Evolutionary conservation across 2,888 invertebrate genomes (phyloP), one percentile per base, ranked within the genome.

Genomic region (Sericinus montela): DNA sequence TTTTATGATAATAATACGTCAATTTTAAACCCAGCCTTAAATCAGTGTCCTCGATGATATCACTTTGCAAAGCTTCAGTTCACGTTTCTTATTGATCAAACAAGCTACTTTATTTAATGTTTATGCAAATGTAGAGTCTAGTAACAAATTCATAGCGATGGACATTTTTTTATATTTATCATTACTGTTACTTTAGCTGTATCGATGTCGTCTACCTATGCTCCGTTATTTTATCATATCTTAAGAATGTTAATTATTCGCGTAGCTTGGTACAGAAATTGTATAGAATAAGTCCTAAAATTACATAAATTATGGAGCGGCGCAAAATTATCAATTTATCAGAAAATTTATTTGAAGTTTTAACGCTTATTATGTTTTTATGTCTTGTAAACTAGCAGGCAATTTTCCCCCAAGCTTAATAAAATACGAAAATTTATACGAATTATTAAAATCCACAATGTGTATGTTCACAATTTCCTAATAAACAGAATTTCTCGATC

Each of bases 111-210:
- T 48, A 46, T 51, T 50, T 48, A 56, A 52, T 51, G 43, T 57
- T 49, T 60, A 66, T 66, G 63, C 59, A 55, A 63, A 66, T 66
- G 53, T 37, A 52, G 30, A 11, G 48, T 56, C 53, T 9, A 52
- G 53, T 57, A 53, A 55, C 55, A 54, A 58, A 54, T 55, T 54
- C 54, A 57, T 53, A 60, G 57, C 54, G 62, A 58, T 58, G 56
- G 57, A 51, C 54, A 50, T 53, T 57, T 51, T 54, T 55, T 58
- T 45, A 51, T 55, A 1, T 25, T 35, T 52, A 57, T 55, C 52
- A 53, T 52, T 57, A 63, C 65, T 63, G 65, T 67, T 62, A 59
- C 56, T 58, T 53, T 51, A 48, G 54, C 51, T 63, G 54, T 49
- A 48, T 58, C 49, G 58, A 58, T 60, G 62, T 63, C 64, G 54